A percentile compares a stretch with the other conserved stretches of the same genome.
Conservation (phyloP, 2,797 vertebrate genomes). For the Phylloscopus collybita region DNA sequence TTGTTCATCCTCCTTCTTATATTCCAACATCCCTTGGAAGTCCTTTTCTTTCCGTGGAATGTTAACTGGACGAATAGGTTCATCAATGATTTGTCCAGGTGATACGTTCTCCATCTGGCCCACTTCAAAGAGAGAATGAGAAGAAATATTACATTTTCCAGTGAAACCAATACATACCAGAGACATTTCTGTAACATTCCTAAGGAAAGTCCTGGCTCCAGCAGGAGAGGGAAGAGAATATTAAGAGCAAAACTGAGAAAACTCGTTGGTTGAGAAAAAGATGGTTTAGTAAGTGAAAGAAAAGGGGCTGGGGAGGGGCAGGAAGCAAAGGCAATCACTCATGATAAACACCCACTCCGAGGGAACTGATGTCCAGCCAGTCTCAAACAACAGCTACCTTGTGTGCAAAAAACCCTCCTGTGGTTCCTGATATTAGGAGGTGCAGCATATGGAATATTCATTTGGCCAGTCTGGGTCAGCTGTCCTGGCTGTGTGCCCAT, state of each 20-base stretch:
- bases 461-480: not conserved
- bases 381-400: not conserved
- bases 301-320: fast-evolving
- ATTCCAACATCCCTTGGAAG: conserved; percentile 99
- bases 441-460: not conserved
- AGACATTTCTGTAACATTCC: not conserved
- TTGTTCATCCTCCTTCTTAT: conserved; percentile 96
- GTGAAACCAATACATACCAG: not conserved
- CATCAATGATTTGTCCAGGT: conserved; percentile 93
- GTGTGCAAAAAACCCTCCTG: not conserved
- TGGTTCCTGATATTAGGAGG: not conserved
- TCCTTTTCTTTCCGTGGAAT: conserved; percentile 98
- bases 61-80: conserved; percentile 94
- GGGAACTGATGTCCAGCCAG: not conserved
- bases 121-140: conserved; percentile 59
- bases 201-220: not conserved
- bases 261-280: fast-evolving
- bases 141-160: not conserved
- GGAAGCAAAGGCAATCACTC: not conserved
- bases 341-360: fast-evolving
- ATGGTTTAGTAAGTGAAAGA: not conserved
- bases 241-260: not conserved
- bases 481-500: not conserved
- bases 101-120: conserved; percentile 94
- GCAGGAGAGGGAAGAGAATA: not conserved